Evolutionary conservation across 1,140 invertebrate species (phyloP).

Genomic region (Drosophila rhopaloa): DNA sequence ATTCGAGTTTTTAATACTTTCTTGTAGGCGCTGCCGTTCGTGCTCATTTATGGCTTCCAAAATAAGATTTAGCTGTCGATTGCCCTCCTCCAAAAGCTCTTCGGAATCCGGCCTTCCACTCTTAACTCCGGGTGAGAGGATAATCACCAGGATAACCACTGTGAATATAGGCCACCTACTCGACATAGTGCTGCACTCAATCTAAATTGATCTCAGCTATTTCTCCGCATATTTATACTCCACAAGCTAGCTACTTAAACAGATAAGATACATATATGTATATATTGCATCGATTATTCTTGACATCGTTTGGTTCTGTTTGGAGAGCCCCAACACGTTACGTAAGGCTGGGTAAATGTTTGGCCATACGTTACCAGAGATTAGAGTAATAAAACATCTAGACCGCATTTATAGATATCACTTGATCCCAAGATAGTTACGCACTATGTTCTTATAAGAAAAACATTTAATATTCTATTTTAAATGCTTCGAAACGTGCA

Average conservation of each 20-base stretch:
- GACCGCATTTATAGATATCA: neutral
- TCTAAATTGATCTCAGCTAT: neutral
- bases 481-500: too few species aligned
- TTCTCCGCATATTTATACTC: slow-evolving; percentile 18
- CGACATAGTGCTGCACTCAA: slow-evolving; percentile 11
- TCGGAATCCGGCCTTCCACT: neutral
- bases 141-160: neutral
- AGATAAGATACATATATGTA: neutral
- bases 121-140: neutral
- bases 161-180: slow-evolving; percentile 3
- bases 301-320: slow-evolving; percentile 43
- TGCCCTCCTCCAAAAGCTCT: neutral
- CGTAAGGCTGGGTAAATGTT: slow-evolving; percentile 16
- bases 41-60: slow-evolving; percentile 53
- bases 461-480: too few species aligned
- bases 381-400: neutral
- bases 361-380: slow-evolving; percentile 2
- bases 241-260: neutral
- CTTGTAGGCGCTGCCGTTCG: slow-evolving; percentile 33
- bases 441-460: too few species aligned
- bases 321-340: slow-evolving; percentile 6
- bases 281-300: slow-evolving; percentile 23
- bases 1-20: neutral
- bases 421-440: too few species aligned
- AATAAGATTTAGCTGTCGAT: slow-evolving; percentile 13